Base-by-base conservation (phyloP, 2,888 invertebrate species). In the Octonoba sinensis region DNA sequence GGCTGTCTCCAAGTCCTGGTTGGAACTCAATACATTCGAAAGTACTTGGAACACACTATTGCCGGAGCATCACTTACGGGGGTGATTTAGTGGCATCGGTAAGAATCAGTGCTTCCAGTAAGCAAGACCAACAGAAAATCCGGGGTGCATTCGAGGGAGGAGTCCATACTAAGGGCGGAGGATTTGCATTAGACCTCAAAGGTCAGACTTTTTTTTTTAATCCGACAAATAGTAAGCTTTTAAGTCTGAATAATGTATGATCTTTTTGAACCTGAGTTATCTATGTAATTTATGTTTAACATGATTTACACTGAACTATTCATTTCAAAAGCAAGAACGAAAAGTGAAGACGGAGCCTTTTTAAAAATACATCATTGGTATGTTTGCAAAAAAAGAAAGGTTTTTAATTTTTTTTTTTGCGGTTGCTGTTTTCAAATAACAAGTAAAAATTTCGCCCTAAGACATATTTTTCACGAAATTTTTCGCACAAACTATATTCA, bases 61-160 rank as follows among this genome's bases (percentile, higher is more conserved):
- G 71, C 24, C 44, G 83, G 1, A 83, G 79, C 51, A 60, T 79
- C 54, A 83, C 79, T 4, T 83, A 79, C 62, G 83, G 83, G 0
- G 83, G 83, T 1, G 83, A 83, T 20, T 44, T 83, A 54, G 60
- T 83, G 20, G 83, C 79, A 12, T 79, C 83, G 11, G 44, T 83
- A 11, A 44, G 71, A 0, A 64, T 83, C 71, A 66, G n/a, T 11
- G 66, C 71, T 27, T 54, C 54, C 4, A 77, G 71, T 51, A 36
- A 22, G 6, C 66, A 62, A 44, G 79, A 83, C n/a, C 59, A 70
- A 13, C 54, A 70, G 57, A 44, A 67, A 12, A 79, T 83, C 47
- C 74, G 75, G 27, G 83, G 67, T 3, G 74, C 74, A 24, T 51
- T 83, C 24, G 54, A 67, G 3, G 79, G 69, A 11, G 79, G 75